Conservation (phyloP, 2,888 invertebrate species). For the Amaurobius ferox region DNA sequence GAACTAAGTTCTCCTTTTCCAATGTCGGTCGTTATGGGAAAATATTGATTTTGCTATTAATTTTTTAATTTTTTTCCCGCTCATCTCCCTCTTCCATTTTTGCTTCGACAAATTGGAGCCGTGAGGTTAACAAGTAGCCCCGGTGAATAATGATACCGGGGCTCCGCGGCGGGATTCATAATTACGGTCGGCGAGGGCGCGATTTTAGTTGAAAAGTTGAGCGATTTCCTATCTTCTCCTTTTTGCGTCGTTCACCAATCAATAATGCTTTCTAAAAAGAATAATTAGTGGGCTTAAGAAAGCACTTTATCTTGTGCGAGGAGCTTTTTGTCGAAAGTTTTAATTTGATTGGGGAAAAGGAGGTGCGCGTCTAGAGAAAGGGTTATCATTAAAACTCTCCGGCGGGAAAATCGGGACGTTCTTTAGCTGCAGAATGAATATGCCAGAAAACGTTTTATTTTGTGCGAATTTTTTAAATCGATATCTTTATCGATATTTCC, state of each 20-base stretch:
- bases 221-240: slow-evolving; percentile 67
- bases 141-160: slow-evolving; percentile 64
- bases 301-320: slow-evolving; percentile 62
- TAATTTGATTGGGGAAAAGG: slow-evolving; percentile 64
- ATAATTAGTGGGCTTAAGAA: slow-evolving; percentile 71
- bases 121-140: slow-evolving; percentile 71
- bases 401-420: background rate
- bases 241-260: slow-evolving; percentile 31
- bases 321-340: slow-evolving; percentile 66
- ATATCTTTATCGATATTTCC: slow-evolving; percentile 6
- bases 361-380: slow-evolving; percentile 31
- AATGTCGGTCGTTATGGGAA: slow-evolving; percentile 59
- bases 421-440: background rate
- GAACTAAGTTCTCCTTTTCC: slow-evolving; percentile 40
- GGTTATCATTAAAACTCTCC: slow-evolving; percentile 45
- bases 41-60: slow-evolving; percentile 71
- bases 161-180: slow-evolving; percentile 67
- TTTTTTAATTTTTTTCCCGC: slow-evolving; percentile 42
- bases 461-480: slow-evolving; percentile 1
- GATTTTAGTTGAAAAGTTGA: slow-evolving; percentile 72
- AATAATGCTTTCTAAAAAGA: slow-evolving; percentile 70
- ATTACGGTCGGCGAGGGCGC: slow-evolving; percentile 62
- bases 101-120: slow-evolving; percentile 72
- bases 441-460: slow-evolving; percentile 7
- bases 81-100: slow-evolving; percentile 33